Percentiles rank a stretch among this genome's conserved stretches.
phyloP scores from a whole-genome alignment of 2,113 vertebrate species.

The Mustelus asterias region DNA sequence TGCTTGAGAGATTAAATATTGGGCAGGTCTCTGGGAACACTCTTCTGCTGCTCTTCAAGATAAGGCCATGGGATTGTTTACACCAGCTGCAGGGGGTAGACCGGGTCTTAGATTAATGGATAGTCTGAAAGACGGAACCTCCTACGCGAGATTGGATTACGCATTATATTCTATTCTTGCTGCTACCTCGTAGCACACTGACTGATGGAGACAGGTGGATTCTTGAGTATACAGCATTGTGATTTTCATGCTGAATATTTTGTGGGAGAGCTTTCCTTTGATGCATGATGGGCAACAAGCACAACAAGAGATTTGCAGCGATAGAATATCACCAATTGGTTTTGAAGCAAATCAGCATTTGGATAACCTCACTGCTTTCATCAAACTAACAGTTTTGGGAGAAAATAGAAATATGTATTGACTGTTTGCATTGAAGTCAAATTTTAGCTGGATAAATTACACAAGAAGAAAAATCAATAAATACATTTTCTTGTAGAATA shows the following conservation, averaged over 20 bases:
- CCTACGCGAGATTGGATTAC: neutral
- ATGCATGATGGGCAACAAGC: neutral
- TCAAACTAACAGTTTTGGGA: neutral
- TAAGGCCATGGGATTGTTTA: neutral
- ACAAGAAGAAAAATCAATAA: neutral
- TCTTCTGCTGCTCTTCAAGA: neutral
- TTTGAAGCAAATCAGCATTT: neutral
- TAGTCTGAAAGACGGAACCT: neutral
- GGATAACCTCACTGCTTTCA: neutral
- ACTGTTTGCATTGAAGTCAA: neutral
- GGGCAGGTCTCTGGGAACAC: neutral
- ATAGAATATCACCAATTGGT: neutral
- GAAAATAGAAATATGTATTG: neutral
- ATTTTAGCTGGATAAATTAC: neutral
- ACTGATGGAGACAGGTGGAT: neutral
- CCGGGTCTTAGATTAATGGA: neutral
- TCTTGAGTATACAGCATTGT: neutral
- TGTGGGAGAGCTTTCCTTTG: neutral
- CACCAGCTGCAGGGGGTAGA: neutral
- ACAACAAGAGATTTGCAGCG: neutral
- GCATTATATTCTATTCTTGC: neutral
- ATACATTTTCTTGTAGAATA: neutral
- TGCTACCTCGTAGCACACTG: neutral
- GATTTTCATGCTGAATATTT: neutral
- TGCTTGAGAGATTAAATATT: neutral